A percentile compares a stretch with the other conserved stretches of the same genome.
Evolutionary conservation across 2,797 vertebrate genomes (phyloP).

Genomic region (Phaenicophaeus curvirostris): DNA sequence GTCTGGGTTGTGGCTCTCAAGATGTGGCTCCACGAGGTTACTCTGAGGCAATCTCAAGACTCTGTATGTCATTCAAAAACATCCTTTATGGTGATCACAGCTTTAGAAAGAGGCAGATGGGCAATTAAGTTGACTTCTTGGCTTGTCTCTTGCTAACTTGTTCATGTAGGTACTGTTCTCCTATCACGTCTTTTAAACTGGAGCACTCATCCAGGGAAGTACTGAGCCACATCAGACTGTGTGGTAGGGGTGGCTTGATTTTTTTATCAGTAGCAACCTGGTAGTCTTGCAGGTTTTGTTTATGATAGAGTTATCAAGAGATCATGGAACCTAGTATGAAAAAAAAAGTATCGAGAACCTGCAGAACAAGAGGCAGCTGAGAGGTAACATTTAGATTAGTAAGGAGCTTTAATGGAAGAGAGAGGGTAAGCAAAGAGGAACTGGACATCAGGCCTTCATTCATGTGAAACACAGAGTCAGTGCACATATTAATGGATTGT

Average conservation of each 20-base stretch:
- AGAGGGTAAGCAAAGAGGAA: not conserved
- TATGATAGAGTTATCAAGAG: not conserved
- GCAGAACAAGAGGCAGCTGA: not conserved
- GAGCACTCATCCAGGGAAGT: not conserved
- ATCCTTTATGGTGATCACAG: not conserved
- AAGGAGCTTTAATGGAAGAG: not conserved
- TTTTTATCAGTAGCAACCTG: not conserved
- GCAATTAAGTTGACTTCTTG: not conserved
- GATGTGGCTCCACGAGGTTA: not conserved
- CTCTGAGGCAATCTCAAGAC: not conserved
- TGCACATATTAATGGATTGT: rapidly evolving
- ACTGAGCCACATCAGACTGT: not conserved
- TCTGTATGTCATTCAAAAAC: not conserved
- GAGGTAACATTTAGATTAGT: not conserved
- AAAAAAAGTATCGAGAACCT: not conserved
- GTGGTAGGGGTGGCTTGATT: not conserved
- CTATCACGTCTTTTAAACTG: not conserved
- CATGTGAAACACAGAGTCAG: not conserved
- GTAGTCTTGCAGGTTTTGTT: not conserved
- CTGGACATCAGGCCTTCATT: not conserved
- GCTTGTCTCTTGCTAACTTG: not conserved
- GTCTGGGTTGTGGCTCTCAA: not conserved
- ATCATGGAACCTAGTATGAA: not conserved
- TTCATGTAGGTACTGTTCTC: not conserved
- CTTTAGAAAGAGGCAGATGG: not conserved